phyloP scores from a whole-genome alignment of 2,888 invertebrate genomes.

The Ypsolopha scabrella region DNA sequence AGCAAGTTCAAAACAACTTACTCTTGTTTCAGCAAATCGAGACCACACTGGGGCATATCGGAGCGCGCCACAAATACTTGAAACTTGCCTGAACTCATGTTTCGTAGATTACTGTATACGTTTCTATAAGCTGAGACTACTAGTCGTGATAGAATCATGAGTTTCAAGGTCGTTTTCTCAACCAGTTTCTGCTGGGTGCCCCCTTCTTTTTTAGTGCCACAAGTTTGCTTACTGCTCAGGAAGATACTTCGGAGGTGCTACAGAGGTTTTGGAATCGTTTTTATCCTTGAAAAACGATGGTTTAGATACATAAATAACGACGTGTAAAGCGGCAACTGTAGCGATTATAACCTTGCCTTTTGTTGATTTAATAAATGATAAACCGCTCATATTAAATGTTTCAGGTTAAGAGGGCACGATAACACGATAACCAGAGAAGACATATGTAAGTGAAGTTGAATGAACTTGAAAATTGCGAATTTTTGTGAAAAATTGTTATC shows the following conservation, averaged over 20 bases:
- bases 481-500: no score
- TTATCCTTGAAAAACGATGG: constrained; percentile 54
- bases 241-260: constrained; percentile 45
- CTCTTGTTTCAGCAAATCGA: constrained; percentile 71
- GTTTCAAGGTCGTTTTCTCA: constrained; percentile 17
- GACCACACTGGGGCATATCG: constrained; percentile 72
- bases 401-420: background rate
- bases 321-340: constrained; percentile 46
- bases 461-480: no score
- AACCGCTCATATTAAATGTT: constrained; percentile 1
- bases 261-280: constrained; percentile 20
- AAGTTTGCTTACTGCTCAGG: constrained; percentile 43
- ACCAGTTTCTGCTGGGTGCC: constrained; percentile 20
- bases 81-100: constrained; percentile 48
- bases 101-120: constrained; percentile 20
- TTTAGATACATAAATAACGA: constrained; percentile 50
- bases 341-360: constrained; percentile 52
- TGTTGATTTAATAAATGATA: constrained; percentile 49
- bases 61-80: constrained; percentile 75
- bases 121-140: constrained; percentile 18
- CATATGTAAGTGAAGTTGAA: no score
- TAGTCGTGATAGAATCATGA: constrained; percentile 46
- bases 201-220: constrained; percentile 2
- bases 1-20: constrained; percentile 35
- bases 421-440: background rate